These are phyloP conservation scores for Fragum whitleyi DNA, from an alignment of 2,888 invertebrate genomes.

Conservation along the genomic window DNA sequence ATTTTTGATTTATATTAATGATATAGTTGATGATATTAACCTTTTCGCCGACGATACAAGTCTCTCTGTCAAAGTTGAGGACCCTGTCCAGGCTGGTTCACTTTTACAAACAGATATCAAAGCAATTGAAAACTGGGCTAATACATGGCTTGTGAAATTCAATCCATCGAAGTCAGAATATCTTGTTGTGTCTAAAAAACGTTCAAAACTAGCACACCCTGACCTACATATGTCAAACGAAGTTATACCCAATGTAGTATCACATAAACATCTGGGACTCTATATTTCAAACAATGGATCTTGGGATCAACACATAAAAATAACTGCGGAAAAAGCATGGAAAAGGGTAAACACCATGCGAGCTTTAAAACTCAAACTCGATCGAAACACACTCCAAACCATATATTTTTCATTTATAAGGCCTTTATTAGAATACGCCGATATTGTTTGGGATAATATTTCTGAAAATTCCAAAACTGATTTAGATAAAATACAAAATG, in stretches of 20 bases:
- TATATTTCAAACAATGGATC: no score
- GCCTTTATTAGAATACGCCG: neutral
- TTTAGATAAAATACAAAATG: slow-evolving; percentile 1
- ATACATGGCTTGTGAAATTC: neutral
- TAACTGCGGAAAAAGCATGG: neutral
- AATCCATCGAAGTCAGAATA: slow-evolving; percentile 13
- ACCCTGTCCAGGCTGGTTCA: no score
- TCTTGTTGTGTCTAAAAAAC: no score
- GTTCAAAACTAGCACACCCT: no score
- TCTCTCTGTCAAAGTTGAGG: no score
- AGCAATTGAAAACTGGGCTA: no score
- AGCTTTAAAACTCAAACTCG: neutral
- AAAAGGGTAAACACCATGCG: neutral
- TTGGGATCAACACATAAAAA: neutral
- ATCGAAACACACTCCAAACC: neutral
- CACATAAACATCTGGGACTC: slow-evolving; percentile 3
- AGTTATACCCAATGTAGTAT: no score
- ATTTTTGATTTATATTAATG: slow-evolving; percentile 1
- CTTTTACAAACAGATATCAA: no score
- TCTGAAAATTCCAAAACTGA: no score
- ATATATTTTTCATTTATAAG: slow-evolving; percentile 3
- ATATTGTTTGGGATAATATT: neutral
- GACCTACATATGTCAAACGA: no score
- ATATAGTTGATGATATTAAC: neutral
- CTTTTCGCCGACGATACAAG: slow-evolving; percentile 9